phyloP scores from a whole-genome alignment of 2,888 invertebrate species.

The Thecocarcelia acutangulata region DNA sequence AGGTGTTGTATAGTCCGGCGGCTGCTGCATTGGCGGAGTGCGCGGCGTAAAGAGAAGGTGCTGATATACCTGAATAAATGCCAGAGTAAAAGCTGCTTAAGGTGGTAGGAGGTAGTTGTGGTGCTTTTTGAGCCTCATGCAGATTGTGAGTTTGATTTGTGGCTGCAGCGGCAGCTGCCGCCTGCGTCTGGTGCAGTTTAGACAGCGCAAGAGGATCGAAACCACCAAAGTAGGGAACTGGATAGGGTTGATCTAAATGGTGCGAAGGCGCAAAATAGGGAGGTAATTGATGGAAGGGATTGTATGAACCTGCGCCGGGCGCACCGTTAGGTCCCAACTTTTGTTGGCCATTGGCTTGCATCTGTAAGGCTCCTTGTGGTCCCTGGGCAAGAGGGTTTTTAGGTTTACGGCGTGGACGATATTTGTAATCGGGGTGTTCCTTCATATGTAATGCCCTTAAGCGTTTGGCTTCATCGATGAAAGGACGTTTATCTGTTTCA shows the following conservation, averaged over 20 bases:
- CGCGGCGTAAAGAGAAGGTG: constrained; percentile 80
- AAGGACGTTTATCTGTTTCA: constrained; percentile 94
- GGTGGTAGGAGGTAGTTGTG: constrained; percentile 80
- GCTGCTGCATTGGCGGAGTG: constrained; percentile 79
- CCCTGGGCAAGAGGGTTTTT: constrained; percentile 86
- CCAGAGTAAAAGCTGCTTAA: constrained; percentile 81
- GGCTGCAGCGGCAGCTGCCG: constrained; percentile 79
- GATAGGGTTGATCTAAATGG: constrained; percentile 84
- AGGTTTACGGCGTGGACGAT: constrained; percentile 92
- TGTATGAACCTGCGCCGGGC: constrained; percentile 83
- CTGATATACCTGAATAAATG: constrained; percentile 81
- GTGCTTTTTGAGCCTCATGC: constrained; percentile 79
- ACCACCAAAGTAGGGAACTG: constrained; percentile 81
- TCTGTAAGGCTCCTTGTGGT: constrained; percentile 77
- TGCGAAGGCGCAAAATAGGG: constrained; percentile 89
- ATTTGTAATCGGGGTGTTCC: constrained; percentile 95
- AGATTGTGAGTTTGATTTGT: constrained; percentile 78
- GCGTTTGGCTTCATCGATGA: constrained; percentile 97
- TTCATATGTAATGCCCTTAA: constrained; percentile 93
- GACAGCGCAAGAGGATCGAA: constrained; percentile 81
- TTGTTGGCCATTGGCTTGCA: constrained; percentile 78
- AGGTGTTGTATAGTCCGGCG: constrained; percentile 81
- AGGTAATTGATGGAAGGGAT: constrained; percentile 86
- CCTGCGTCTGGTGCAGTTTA: constrained; percentile 80
- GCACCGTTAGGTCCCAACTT: constrained; percentile 73